Evolutionary conservation across 2,113 vertebrate species (phyloP), one percentile per base, ranked within the genome.

Genomic region (Theristicus caerulescens): DNA sequence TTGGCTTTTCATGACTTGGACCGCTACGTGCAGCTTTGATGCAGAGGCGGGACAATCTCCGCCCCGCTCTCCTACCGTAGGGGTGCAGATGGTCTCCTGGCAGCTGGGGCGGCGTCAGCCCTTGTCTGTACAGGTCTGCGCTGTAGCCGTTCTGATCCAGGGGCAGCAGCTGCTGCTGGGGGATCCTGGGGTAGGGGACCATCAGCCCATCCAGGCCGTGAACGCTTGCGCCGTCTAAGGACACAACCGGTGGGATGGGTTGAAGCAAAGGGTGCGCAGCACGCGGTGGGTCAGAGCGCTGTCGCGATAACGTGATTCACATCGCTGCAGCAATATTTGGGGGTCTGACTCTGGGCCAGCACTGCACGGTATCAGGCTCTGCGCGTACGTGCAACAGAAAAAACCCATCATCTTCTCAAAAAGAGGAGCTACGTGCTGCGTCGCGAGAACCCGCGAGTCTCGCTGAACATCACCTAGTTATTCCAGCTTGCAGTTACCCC

Each of bases 61-160:
- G 4, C n/a, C 3, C 10, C 25, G 1, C 21, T 6, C 46, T 88
- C 97, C 98, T 97, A 99, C 99, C 99, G 46, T 99, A 99, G 49
- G 98, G 97, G 83, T 99, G 99, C 90, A 99, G 98, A 65, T 99
- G 99, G 78, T 99, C 99, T 31, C 97, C 59, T 3, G 98, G 96
- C 91, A 99, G 96, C 97, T 99, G 98, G 25, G 99, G 98, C 0
- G 99, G 99, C 8, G 99, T 99, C 29, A 99, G 98, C 10, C 99
- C 98, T 36, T 99, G 99, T 86, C 99, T 91, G 93, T 99, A 99
- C 20, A 98, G 94, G 54, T 99, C 99, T 5, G 98, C 96, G n/a
- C 97, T 98, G 14, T 99, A 99, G 88, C 98, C 97, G 79, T 98
- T 99, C 20, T 98, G 99, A 44, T 99, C 98, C 94, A 99, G 95